phyloP scores from a whole-genome alignment of 2,888 invertebrate genomes.

The Synanthedon andrenaeformis region DNA sequence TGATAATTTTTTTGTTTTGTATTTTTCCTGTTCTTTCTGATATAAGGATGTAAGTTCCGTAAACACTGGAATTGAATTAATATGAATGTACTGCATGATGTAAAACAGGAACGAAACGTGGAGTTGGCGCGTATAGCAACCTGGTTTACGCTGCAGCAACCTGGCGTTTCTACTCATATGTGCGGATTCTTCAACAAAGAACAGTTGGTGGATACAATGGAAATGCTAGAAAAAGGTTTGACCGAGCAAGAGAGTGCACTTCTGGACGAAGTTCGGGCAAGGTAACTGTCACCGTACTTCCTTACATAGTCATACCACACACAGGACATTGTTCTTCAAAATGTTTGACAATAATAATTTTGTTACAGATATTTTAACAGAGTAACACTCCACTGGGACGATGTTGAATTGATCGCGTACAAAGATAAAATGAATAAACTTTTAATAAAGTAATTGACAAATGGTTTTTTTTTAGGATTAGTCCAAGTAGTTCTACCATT shows the following conservation, averaged over 20 bases:
- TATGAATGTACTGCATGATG: no score
- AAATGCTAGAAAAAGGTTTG: conserved; percentile 74
- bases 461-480: not conserved
- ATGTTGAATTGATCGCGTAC: conserved; percentile 34
- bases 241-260: conserved; percentile 74
- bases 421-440: conserved; percentile 19
- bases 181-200: conserved; percentile 80
- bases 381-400: conserved; percentile 43
- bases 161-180: conserved; percentile 76
- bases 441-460: not conserved
- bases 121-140: conserved; percentile 81
- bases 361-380: conserved; percentile 39
- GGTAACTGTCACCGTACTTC: conserved; percentile 43
- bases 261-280: conserved; percentile 72
- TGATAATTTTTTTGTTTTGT: no score
- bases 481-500: not conserved
- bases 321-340: not conserved
- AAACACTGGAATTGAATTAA: no score
- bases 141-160: conserved; percentile 73
- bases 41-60: no score
- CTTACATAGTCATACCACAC: no score
- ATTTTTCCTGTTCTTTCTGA: no score
- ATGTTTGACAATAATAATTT: not conserved
- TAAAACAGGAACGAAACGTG: conserved; percentile 69
- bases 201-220: conserved; percentile 74